Evolutionary conservation across 1,140 invertebrate genomes (phyloP), one percentile per base, ranked within the genome.

Genomic region (Antheraea pernyi): DNA sequence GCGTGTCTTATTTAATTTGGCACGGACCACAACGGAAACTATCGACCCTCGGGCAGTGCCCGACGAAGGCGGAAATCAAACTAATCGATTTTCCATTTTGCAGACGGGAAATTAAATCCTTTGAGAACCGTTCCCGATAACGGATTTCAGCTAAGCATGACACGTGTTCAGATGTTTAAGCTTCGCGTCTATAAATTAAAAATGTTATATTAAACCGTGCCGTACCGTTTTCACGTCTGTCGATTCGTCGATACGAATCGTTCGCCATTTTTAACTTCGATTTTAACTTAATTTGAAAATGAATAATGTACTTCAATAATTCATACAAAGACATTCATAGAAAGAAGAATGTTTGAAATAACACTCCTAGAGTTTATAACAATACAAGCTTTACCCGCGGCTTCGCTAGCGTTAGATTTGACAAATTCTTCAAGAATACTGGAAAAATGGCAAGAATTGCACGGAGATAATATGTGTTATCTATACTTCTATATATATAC

Each of bases 11-110:
- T 89, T 88, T 86, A 87, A 83, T 87, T 85, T 72, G 78, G 79
- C 76, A 69, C 69, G 69, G 72, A 70, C 78, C 72, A 70, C 77
- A 83, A 84, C 84, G 86, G 87, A 88, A 91, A 87, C 89, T 91
- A 89, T 88, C 85, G 81, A 81, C 76, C 79, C 79, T 78, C 81
- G 71, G 71, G 76, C 77, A 80, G 80, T 81, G 78, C 71, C 77
- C 84, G 73, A 81, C 87, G 88, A 76, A 83, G 73, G 81, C 86
- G 89, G 89, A 91, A 88, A 90, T 91, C 86, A 82, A 91, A 90
- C 89, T 91, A 91, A 91, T 91, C 89, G 89, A 91, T 91, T 90
- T 88, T 90, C 22, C 89, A 90, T 91, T 91, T 88, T 83, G 82
- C 74, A 80, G 82, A 82, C 86, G 86, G 89, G 88, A 91, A 91